Evolutionary conservation across 92 coral and sea anemone genomes (phyloP).

Genomic region (Palythoa grandis): DNA sequence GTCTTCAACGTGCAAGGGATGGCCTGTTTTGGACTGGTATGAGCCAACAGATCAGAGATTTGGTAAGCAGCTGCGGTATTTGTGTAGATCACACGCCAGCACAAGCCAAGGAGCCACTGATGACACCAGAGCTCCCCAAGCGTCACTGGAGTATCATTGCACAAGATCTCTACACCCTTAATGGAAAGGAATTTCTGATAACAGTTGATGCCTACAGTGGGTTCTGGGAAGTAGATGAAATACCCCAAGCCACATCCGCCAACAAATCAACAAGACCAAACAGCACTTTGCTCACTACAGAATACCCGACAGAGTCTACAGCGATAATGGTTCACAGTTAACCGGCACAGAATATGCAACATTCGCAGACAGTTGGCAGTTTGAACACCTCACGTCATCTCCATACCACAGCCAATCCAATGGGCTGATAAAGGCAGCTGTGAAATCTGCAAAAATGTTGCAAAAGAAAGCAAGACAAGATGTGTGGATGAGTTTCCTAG

Average conservation of each 20-base stretch:
- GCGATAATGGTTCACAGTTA: constrained; percentile 43
- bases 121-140: constrained; percentile 42
- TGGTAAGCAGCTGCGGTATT: constrained; percentile 23
- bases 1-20: neutral
- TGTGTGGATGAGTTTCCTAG: constrained; percentile 16
- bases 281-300: constrained; percentile 12
- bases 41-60: neutral
- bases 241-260: neutral
- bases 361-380: neutral
- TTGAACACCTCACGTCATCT: no score
- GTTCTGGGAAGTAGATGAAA: constrained; percentile 29
- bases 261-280: neutral
- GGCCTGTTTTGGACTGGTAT: neutral
- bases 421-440: neutral
- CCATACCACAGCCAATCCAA: neutral
- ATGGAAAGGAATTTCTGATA: constrained; percentile 19
- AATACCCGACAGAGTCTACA: constrained; percentile 32
- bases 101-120: constrained; percentile 22
- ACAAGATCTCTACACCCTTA: constrained; percentile 1
- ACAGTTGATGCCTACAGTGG: constrained; percentile 17
- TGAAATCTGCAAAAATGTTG: neutral
- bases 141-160: neutral
- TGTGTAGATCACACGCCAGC: constrained; percentile 12
- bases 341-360: neutral
- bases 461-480: constrained; percentile 32